Conservation (phyloP, 2,113 vertebrate genomes). For the Alouatta palliata region DNA sequence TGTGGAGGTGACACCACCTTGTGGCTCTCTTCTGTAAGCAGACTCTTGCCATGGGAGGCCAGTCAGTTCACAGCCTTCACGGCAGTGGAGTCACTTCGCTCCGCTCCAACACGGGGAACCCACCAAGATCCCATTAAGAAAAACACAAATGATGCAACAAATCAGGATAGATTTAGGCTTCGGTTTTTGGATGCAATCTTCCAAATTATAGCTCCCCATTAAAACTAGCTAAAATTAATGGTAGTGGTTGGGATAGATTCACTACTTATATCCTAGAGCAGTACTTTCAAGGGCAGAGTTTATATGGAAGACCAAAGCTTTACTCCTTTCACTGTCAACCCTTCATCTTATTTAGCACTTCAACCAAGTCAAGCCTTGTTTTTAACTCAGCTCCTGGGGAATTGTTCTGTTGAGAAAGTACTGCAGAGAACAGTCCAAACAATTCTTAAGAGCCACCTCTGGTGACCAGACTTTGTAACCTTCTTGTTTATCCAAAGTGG, state of each 20-base stretch:
- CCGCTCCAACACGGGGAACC: no score
- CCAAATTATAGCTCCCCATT: not conserved
- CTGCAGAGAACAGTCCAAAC: not conserved
- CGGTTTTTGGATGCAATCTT: not conserved
- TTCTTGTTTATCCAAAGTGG: not conserved
- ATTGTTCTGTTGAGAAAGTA: not conserved
- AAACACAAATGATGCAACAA: not conserved
- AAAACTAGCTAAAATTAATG: not conserved
- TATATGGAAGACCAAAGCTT: not conserved
- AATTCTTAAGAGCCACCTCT: not conserved
- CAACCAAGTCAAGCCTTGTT: not conserved
- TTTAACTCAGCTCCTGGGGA: not conserved
- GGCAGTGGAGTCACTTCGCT: not conserved
- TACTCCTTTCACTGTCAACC: not conserved
- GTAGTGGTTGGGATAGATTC: not conserved
- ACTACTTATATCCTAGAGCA: not conserved
- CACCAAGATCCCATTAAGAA: not conserved
- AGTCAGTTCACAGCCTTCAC: not conserved
- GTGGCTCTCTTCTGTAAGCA: not conserved
- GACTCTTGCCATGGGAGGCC: not conserved
- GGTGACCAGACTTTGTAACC: not conserved
- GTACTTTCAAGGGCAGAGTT: not conserved
- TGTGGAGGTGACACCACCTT: not conserved
- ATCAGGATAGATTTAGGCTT: not conserved
- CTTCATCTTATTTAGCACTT: not conserved